A percentile compares a stretch with the other conserved stretches of the same genome.
phyloP scores from a whole-genome alignment of 1,140 invertebrate species.

The Zaprionus camerounensis region DNA sequence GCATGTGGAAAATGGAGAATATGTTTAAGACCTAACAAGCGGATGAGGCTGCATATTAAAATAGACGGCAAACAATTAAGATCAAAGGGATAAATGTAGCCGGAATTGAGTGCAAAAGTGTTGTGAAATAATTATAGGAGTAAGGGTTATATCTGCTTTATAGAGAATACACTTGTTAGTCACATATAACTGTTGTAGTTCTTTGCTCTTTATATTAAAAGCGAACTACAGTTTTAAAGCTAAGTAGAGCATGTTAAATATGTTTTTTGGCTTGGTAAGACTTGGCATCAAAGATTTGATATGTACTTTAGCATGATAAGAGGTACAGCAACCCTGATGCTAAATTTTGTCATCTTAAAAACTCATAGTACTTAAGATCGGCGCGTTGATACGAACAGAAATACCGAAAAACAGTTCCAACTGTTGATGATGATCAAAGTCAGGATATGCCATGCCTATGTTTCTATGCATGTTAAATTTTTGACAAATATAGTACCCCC shows the following conservation, averaged over 20 bases:
- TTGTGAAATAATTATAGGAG: neutral
- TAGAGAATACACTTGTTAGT: too few species aligned
- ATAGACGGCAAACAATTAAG: constrained; percentile 4
- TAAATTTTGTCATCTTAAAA: neutral
- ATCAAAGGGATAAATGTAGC: neutral
- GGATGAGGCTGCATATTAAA: constrained; percentile 7
- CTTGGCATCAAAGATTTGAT: too few species aligned
- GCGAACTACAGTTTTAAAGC: too few species aligned
- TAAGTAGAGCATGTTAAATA: too few species aligned
- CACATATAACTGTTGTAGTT: too few species aligned
- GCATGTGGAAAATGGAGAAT: neutral
- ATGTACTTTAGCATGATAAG: too few species aligned
- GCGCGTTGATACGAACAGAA: neutral
- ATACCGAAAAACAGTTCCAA: too few species aligned
- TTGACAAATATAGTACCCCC: neutral
- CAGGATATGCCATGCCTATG: too few species aligned
- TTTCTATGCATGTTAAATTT: too few species aligned
- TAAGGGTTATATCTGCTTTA: neutral
- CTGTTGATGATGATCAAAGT: too few species aligned
- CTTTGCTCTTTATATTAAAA: too few species aligned
- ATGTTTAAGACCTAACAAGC: constrained; percentile 1
- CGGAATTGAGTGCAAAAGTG: neutral
- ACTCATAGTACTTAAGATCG: neutral
- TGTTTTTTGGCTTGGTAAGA: too few species aligned
- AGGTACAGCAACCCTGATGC: neutral